Conservation (phyloP, 1,140 invertebrate species). For the Drosophila trapezifrons region DNA sequence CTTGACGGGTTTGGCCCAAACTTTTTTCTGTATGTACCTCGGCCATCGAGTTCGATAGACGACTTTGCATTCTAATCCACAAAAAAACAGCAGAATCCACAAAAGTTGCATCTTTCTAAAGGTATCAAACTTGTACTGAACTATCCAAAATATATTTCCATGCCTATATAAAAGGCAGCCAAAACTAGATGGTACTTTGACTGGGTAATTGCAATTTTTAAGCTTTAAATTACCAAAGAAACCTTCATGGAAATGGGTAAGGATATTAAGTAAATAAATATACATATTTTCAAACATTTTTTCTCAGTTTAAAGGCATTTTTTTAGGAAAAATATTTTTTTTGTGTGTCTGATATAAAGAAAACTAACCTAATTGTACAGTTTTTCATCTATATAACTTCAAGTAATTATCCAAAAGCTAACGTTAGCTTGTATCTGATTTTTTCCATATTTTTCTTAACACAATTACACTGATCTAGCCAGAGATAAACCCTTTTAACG, state of each 20-base stretch:
- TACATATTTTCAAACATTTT: too few relatives aligned
- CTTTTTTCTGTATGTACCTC: neutral
- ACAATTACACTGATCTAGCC: neutral
- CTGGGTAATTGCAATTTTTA: neutral
- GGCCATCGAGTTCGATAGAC: conserved; percentile 13
- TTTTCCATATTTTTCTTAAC: neutral
- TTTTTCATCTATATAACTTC: neutral
- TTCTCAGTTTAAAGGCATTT: too few relatives aligned
- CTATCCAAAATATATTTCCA: neutral
- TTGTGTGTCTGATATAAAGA: too few relatives aligned
- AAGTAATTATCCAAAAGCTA: neutral
- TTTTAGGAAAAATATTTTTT: too few relatives aligned
- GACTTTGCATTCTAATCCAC: neutral
- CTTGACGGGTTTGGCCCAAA: neutral
- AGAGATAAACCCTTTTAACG: neutral
- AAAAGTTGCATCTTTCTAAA: neutral
- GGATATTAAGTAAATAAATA: too few relatives aligned
- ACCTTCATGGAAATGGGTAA: too few relatives aligned
- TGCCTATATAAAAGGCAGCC: neutral
- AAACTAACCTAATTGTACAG: neutral
- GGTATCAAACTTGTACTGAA: neutral
- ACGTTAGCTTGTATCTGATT: neutral
- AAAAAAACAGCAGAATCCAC: neutral
- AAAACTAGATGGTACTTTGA: neutral
- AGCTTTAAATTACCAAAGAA: neutral